These are phyloP conservation scores for Sparidentex hasta DNA, from an alignment of 2,797 vertebrate species.

Conservation along the genomic window DNA sequence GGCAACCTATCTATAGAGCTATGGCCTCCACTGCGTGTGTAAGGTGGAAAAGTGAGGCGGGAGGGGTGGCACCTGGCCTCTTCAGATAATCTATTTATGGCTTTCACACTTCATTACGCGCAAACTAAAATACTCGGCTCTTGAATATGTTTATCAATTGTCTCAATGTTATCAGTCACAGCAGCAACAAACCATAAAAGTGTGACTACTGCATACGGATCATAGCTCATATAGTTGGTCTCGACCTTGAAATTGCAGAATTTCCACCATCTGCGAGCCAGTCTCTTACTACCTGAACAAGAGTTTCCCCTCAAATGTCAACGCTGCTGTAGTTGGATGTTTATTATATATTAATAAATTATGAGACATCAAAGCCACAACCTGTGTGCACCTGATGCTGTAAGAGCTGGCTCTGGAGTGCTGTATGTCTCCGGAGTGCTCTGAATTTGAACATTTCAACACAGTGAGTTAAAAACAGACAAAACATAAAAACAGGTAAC, in stretches of 20 bases:
- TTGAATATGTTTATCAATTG: constrained; percentile 81
- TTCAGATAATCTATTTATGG: constrained; percentile 84
- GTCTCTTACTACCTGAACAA: constrained; percentile 30
- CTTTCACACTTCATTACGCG: constrained; percentile 80
- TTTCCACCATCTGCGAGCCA: constrained; percentile 29
- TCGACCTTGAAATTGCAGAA: constrained; percentile 59
- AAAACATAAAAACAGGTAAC: not conserved
- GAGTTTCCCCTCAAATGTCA: constrained; percentile 47
- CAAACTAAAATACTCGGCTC: constrained; percentile 75
- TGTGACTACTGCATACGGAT: constrained; percentile 52
- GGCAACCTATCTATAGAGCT: constrained; percentile 49
- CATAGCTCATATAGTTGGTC: constrained; percentile 17
- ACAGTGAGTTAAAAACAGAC: constrained; percentile 13
- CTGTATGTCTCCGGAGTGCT: constrained; percentile 9
- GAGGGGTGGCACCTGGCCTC: constrained; percentile 68
- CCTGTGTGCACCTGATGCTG: constrained; percentile 35
- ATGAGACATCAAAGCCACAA: constrained; percentile 35
- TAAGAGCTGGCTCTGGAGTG: constrained; percentile 16
- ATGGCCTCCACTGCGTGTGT: constrained; percentile 23
- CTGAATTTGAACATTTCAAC: constrained; percentile 39
- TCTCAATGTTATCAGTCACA: constrained; percentile 73
- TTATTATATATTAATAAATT: constrained; percentile 65
- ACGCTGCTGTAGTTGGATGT: constrained; percentile 33
- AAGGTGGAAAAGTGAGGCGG: constrained; percentile 40
- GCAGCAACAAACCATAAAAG: constrained; percentile 63